Evolutionary conservation across 2,888 invertebrate species (phyloP).

Genomic region (Macrophya annulata): DNA sequence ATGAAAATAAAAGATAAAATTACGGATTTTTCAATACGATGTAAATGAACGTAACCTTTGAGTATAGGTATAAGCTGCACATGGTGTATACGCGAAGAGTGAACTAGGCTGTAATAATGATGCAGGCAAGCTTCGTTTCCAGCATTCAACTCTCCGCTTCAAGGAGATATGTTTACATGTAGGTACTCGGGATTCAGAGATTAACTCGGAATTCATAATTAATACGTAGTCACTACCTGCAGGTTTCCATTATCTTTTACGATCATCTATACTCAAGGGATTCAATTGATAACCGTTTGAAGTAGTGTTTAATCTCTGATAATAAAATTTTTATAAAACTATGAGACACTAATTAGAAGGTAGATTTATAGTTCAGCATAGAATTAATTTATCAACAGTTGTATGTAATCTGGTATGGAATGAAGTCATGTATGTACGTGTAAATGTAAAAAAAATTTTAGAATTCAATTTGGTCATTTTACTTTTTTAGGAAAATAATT

Average conservation of each 20-base stretch:
- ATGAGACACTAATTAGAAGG: neutral
- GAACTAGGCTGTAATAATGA: neutral
- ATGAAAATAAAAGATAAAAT: neutral
- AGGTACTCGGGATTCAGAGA: neutral
- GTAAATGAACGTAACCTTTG: slow-evolving; percentile 33
- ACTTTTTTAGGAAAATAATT: too few relatives aligned
- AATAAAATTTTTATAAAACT: neutral
- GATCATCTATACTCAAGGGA: neutral
- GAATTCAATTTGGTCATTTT: too few relatives aligned
- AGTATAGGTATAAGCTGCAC: too few relatives aligned
- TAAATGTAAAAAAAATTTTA: too few relatives aligned
- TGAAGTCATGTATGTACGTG: too few relatives aligned
- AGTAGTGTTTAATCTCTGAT: too few relatives aligned
- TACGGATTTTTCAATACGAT: slow-evolving; percentile 33
- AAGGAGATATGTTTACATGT: neutral
- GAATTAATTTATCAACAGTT: neutral
- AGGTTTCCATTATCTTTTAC: neutral
- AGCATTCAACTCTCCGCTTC: slow-evolving; percentile 51
- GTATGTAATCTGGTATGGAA: too few relatives aligned
- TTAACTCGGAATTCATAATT: neutral
- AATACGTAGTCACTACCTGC: neutral
- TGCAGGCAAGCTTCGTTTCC: slow-evolving; percentile 31
- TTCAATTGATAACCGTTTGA: neutral
- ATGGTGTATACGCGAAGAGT: neutral
- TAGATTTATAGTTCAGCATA: neutral